Evolutionary conservation across 2,888 invertebrate genomes (phyloP).

Genomic region (Leptinotarsa juncta): DNA sequence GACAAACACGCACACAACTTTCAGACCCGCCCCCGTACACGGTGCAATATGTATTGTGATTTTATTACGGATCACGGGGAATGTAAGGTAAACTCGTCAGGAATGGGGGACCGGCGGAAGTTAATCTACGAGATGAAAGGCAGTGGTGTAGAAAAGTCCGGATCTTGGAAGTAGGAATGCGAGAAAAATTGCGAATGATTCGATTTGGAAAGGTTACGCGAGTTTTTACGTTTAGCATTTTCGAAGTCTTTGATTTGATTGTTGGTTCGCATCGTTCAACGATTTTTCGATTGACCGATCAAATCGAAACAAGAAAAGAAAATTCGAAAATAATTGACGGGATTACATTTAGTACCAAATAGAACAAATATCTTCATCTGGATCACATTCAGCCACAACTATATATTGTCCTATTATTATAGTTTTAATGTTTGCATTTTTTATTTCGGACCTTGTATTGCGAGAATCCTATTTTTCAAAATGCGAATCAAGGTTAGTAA

Average conservation of each 20-base stretch:
- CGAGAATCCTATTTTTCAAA: no score
- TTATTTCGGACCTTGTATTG: no score
- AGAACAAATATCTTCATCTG: no score
- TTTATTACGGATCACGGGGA: slow-evolving; percentile 5
- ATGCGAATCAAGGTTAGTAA: no score
- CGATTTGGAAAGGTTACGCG: not conserved
- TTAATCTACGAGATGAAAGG: slow-evolving; percentile 16
- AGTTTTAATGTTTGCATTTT: no score
- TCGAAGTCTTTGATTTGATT: not conserved
- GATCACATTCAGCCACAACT: no score
- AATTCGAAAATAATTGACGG: no score
- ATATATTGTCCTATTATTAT: no score
- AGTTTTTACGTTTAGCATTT: not conserved
- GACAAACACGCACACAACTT: slow-evolving; percentile 20
- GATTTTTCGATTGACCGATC: not conserved
- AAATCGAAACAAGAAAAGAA: not conserved
- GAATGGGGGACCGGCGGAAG: slow-evolving; percentile 11
- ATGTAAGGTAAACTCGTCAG: slow-evolving; percentile 10
- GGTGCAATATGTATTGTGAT: slow-evolving; percentile 17
- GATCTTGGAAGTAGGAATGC: not conserved
- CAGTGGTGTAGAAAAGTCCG: not conserved
- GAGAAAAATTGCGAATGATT: slow-evolving; percentile 10
- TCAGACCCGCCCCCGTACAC: slow-evolving; percentile 18
- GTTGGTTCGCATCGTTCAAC: not conserved
- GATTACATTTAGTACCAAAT: no score